Percentiles rank a stretch among this genome's conserved stretches.
phyloP scores from a whole-genome alignment of 2,113 vertebrate genomes.

The Loxodonta africana region DNA sequence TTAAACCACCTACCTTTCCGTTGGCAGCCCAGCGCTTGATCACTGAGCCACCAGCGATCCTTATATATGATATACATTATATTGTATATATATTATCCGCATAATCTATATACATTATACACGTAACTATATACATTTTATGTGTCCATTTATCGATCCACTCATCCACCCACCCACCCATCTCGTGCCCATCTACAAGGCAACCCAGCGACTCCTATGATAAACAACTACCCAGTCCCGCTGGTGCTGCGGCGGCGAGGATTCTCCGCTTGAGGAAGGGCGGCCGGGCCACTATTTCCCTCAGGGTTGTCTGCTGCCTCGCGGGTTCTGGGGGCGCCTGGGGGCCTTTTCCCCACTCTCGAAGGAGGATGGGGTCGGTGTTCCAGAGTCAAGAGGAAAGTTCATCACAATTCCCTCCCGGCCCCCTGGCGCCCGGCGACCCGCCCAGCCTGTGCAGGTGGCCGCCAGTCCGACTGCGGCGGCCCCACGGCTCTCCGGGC shows the following conservation, averaged over 20 bases:
- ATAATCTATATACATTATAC: too few relatives aligned
- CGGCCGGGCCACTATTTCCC: not conserved
- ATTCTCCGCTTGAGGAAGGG: not conserved
- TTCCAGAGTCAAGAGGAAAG: not conserved
- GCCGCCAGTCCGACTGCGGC: accelerated
- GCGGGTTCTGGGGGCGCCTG: accelerated
- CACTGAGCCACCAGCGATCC: too few relatives aligned
- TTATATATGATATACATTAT: too few relatives aligned
- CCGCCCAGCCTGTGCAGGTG: not conserved
- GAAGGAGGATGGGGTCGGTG: accelerated
- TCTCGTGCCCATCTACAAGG: not conserved
- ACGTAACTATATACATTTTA: too few relatives aligned
- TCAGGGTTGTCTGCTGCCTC: not conserved
- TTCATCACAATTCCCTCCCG: accelerated
- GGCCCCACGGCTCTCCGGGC: accelerated
- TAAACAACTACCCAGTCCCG: too few relatives aligned
- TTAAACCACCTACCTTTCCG: too few relatives aligned
- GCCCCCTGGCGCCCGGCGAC: not conserved
- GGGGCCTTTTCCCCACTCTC: not conserved
- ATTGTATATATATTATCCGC: not conserved
- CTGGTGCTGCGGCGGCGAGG: too few relatives aligned
- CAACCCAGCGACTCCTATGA: not conserved
- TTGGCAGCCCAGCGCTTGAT: too few relatives aligned
- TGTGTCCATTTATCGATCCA: too few relatives aligned
- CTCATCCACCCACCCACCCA: too few relatives aligned